A percentile compares a stretch with the other conserved stretches of the same genome.
Evolutionary conservation across 2,113 vertebrate species (phyloP).

Genomic region (Cynocephalus volans): DNA sequence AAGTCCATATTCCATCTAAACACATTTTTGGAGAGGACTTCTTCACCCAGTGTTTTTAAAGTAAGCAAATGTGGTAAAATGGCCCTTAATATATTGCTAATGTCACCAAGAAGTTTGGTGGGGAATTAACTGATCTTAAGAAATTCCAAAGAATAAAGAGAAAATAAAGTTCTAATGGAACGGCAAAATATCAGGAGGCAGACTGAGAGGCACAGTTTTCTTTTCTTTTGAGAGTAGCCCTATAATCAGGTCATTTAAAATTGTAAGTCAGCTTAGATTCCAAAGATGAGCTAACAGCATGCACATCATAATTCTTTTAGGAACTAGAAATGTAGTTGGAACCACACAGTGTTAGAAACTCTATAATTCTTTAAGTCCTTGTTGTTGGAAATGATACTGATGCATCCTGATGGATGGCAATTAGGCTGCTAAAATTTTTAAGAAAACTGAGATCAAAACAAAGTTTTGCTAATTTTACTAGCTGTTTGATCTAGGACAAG

Average conservation of each 20-base stretch:
- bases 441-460: conserved; percentile 29
- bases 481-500: not conserved
- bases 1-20: not conserved
- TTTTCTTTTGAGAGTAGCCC: not conserved
- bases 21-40: not conserved
- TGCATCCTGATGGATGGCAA: not conserved
- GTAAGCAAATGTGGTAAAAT: not conserved
- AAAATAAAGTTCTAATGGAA: not conserved
- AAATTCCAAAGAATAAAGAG: not conserved
- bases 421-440: not conserved
- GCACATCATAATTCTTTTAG: not conserved
- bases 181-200: not conserved
- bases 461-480: not conserved
- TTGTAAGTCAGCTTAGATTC: not conserved
- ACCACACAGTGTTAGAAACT: not conserved
- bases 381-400: not conserved
- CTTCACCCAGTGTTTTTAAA: not conserved
- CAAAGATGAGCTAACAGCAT: not conserved
- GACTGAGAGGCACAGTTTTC: not conserved
- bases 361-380: not conserved
- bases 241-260: not conserved
- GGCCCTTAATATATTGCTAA: not conserved
- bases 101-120: not conserved
- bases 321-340: not conserved
- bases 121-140: not conserved